These are phyloP conservation scores for Scaptomyza caliginosa DNA, from an alignment of 2,888 invertebrate genomes.

Conservation along the genomic window DNA sequence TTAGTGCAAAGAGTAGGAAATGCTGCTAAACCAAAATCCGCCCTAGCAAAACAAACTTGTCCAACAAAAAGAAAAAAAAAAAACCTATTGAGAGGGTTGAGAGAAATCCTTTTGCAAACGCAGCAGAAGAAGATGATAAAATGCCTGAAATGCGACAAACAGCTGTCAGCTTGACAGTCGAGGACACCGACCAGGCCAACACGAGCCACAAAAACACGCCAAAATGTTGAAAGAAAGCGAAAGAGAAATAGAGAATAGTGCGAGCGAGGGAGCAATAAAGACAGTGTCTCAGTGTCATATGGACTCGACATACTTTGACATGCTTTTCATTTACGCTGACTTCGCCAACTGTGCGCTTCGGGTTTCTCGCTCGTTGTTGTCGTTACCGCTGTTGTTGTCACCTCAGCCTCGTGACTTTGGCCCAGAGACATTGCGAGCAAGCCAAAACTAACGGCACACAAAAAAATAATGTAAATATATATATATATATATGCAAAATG, in stretches of 20 bases:
- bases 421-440: slow-evolving; percentile 36
- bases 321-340: slow-evolving; percentile 66
- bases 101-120: slow-evolving; percentile 15
- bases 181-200: slow-evolving; percentile 35
- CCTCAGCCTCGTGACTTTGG: slow-evolving; percentile 50
- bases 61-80: slow-evolving; percentile 3
- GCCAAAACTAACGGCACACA: slow-evolving; percentile 11
- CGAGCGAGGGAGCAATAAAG: slow-evolving; percentile 1
- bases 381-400: slow-evolving; percentile 21
- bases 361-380: background rate
- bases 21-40: slow-evolving; percentile 49
- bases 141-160: slow-evolving; percentile 73
- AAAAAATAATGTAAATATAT: background rate
- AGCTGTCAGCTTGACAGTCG: slow-evolving; percentile 68
- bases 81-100: slow-evolving; percentile 8
- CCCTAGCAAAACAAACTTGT: slow-evolving; percentile 52
- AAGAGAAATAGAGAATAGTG: background rate
- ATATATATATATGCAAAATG: too few relatives aligned
- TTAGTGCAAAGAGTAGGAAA: slow-evolving; percentile 51
- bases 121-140: slow-evolving; percentile 56
- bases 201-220: slow-evolving; percentile 8
- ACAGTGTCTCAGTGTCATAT: slow-evolving; percentile 55
- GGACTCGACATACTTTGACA: slow-evolving; percentile 65
- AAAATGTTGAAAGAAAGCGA: slow-evolving; percentile 8
- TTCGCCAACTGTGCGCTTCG: slow-evolving; percentile 53